Base-by-base conservation (phyloP, 2,888 invertebrate species). In the Diogma glabrata region DNA sequence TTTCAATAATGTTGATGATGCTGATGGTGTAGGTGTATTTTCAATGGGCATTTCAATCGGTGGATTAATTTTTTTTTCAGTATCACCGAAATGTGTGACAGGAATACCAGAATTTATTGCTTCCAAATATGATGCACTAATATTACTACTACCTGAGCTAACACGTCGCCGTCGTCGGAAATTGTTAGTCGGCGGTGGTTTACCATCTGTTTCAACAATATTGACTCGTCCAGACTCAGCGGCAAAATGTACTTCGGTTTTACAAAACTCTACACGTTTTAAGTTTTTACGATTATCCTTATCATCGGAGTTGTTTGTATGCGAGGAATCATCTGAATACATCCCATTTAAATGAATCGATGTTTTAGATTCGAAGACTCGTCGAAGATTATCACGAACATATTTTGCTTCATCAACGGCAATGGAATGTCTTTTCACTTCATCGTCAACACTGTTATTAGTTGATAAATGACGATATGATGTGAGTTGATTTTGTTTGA, bases 191-290 rank as follows among this genome's bases (percentile, higher is more conserved):
- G 89, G 87, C 9, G 88, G 88, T 43, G 89, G 89, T 65, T 90
- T 89, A 55, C 84, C 87, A 66, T 88, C 87, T 0, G 89, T 89
- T 63, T 88, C 87, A 26, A 90, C 88, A 53, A 90, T 88, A 63
- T 89, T 87, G 0, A 90, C 86, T 60, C 81, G 80, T 0, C 90
- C 90, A 2, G 87, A 84, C 63, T 89, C 89, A 14, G 87, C 84
- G 0, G 87, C 84, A 64, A 89, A 89, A 66, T 90, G 90, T 22
- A 90, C 80, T 71, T 90, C 90, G 1, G 89, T 89, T 71, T 89
- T 89, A 63, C 87, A 87, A 67, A 90, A 90, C 61, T 84, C 88
- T 0, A 90, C 89, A 7, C 69, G 64, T 67, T 79, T 86, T 2
- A 23, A 20, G 20, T 30, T 19, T 64, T 87, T 87, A 2, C 75